These are phyloP conservation scores for Armadillidium nasatum DNA, from an alignment of 1,140 invertebrate species.

Conservation along the genomic window DNA sequence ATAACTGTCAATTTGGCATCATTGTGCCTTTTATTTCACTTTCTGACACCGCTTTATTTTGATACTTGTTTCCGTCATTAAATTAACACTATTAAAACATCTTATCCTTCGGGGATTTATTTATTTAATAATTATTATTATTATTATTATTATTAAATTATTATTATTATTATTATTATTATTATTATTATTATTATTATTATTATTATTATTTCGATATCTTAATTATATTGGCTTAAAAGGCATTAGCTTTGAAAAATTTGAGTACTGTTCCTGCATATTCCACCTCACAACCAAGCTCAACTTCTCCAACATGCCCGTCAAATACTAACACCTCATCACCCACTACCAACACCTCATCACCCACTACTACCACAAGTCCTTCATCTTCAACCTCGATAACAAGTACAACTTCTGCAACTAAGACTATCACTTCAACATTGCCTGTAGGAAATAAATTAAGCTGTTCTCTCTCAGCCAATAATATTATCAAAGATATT, in stretches of 20 bases:
- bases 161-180: conserved; percentile 15
- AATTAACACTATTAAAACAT: no score
- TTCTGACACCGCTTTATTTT: no score
- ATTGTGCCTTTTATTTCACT: no score
- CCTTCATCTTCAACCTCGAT: background rate
- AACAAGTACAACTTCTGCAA: background rate
- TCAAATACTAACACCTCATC: background rate
- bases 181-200: conserved; percentile 15
- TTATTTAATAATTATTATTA: background rate
- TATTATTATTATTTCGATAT: background rate
- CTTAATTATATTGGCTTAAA: background rate
- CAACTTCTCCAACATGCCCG: no score
- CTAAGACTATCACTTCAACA: background rate
- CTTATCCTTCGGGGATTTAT: no score
- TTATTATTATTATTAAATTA: background rate
- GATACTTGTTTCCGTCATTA: no score
- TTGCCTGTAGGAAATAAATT: background rate
- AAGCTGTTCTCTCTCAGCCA: no score
- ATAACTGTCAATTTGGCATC: no score
- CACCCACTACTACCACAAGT: conserved; percentile 19
- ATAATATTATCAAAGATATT: no score
- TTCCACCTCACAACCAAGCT: no score
- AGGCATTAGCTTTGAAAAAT: conserved; percentile 1
- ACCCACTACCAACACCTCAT: background rate
- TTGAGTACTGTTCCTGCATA: background rate